phyloP scores from a whole-genome alignment of 2,888 invertebrate species.

The Neoaliturus tenellus region DNA sequence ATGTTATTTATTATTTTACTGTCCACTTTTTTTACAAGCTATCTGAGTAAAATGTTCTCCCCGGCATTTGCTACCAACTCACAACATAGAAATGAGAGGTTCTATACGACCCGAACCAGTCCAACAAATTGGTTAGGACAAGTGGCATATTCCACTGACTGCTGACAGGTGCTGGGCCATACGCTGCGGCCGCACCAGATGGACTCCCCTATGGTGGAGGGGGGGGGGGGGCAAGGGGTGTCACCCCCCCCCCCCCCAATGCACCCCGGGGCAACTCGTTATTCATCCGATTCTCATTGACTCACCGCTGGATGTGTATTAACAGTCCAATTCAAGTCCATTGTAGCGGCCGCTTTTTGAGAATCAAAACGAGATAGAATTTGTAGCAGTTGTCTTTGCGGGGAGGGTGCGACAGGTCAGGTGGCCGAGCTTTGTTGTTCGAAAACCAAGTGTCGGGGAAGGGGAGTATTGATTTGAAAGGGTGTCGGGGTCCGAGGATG shows the following conservation, averaged over 20 bases:
- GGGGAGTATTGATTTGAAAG: background rate
- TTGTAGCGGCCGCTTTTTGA: constrained; percentile 40
- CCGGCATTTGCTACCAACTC: too few relatives aligned
- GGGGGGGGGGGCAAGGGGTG: too few relatives aligned
- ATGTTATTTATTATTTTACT: too few relatives aligned
- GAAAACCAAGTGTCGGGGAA: background rate
- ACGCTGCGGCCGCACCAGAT: constrained; percentile 61
- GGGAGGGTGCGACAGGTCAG: constrained; percentile 15
- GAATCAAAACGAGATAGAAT: constrained; percentile 53
- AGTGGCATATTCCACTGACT: constrained; percentile 39
- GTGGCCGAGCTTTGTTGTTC: constrained; percentile 30
- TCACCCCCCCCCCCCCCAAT: constrained; percentile 24
- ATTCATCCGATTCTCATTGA: constrained; percentile 63
- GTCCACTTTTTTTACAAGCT: too few relatives aligned
- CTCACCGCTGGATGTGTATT: constrained; percentile 57
- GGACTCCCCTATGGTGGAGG: too few relatives aligned
- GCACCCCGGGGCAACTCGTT: background rate
- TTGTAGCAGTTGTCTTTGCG: constrained; percentile 51
- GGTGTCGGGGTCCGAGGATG: background rate
- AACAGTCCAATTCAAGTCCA: constrained; percentile 41
- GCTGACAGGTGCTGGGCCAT: constrained; percentile 35
- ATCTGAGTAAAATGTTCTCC: too few relatives aligned
- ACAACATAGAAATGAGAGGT: too few relatives aligned
- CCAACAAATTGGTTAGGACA: constrained; percentile 18
- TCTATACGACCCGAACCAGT: too few relatives aligned